A percentile compares a stretch with the other conserved stretches of the same genome.
These are phyloP conservation scores for Pyrocephalus nanus DNA, from an alignment of 2,797 vertebrate species.

Conservation along the genomic window DNA sequence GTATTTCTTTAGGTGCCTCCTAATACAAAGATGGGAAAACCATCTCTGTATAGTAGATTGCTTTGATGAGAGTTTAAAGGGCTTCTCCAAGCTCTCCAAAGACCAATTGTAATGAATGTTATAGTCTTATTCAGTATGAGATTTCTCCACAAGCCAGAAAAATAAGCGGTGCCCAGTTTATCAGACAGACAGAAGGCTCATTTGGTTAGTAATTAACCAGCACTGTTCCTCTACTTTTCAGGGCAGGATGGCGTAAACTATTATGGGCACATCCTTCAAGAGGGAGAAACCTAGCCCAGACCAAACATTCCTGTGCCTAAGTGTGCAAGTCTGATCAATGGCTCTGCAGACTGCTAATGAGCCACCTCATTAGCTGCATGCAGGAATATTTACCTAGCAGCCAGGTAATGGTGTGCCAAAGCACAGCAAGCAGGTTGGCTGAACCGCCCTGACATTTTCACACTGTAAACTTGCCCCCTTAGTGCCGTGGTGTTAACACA, in stretches of 20 bases:
- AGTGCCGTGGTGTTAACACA: not conserved
- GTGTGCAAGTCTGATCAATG: not conserved
- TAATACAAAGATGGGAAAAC: not conserved
- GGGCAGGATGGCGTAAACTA: not conserved
- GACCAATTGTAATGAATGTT: not conserved
- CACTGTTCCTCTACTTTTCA: not conserved
- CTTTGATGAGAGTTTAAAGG: slow-evolving; percentile 4
- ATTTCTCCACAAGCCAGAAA: not conserved
- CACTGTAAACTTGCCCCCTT: not conserved
- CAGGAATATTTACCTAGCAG: not conserved
- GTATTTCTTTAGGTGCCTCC: slow-evolving; percentile 13
- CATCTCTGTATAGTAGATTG: not conserved
- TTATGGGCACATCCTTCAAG: not conserved
- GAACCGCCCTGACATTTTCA: not conserved
- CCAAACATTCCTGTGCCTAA: not conserved
- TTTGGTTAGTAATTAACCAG: not conserved
- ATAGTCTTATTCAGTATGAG: not conserved
- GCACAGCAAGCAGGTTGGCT: not conserved
- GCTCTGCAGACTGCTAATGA: not conserved
- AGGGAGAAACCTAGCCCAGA: not conserved
- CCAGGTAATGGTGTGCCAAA: not conserved
- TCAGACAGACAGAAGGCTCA: not conserved
- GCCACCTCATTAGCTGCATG: not conserved
- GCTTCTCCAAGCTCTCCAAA: slow-evolving; percentile 18
- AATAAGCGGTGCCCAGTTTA: not conserved